phyloP scores from a whole-genome alignment of 2,888 invertebrate species.

The Eupithecia tripunctaria region DNA sequence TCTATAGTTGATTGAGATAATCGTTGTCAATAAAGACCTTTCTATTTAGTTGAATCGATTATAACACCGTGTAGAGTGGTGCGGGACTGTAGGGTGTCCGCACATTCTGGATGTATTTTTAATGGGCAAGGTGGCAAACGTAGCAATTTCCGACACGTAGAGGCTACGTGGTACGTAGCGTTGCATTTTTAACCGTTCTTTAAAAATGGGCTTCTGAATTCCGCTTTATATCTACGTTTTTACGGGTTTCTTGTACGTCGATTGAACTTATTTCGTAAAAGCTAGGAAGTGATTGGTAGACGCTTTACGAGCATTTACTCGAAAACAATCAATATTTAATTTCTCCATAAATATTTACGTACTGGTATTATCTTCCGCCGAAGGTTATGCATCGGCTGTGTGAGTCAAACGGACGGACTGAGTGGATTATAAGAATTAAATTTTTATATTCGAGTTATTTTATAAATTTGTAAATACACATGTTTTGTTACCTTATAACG shows the following conservation, averaged over 20 bases:
- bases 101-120: constrained; percentile 28
- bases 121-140: constrained; percentile 23
- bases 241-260: neutral
- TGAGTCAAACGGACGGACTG: neutral
- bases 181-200: constrained; percentile 21
- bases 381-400: neutral
- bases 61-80: neutral
- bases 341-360: neutral
- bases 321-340: neutral
- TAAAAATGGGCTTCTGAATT: constrained; percentile 15
- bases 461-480: no score
- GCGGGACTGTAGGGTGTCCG: constrained; percentile 12
- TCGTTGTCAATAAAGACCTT: no score
- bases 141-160: constrained; percentile 14
- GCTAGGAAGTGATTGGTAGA: constrained; percentile 4
- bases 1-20: no score
- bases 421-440: neutral
- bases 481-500: no score
- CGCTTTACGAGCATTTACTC: neutral
- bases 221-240: neutral
- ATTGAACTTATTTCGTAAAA: constrained; percentile 2
- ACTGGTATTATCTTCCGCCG: neutral
- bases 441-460: neutral
- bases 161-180: constrained; percentile 9
- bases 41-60: neutral